These are phyloP conservation scores for Limnephilus marmoratus DNA, from an alignment of 2,888 invertebrate species.

Conservation along the genomic window DNA sequence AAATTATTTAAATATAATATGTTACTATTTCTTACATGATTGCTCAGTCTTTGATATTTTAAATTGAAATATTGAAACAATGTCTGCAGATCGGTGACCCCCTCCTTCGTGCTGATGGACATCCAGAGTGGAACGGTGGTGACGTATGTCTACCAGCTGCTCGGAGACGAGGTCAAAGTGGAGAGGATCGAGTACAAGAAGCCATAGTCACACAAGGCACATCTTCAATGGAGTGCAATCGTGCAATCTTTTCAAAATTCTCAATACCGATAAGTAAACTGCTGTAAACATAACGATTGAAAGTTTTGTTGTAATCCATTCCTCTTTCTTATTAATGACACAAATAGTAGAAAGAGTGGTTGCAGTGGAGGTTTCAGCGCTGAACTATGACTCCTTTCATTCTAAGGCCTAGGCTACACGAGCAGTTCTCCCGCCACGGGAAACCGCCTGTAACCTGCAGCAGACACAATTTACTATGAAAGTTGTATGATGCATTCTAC, in stretches of 20 bases:
- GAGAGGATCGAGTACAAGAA: constrained; percentile 98
- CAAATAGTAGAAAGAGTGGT: background rate
- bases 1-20: no score
- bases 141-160: constrained; percentile 98
- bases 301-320: background rate
- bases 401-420: no score
- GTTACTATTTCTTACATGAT: background rate
- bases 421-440: no score
- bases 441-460: no score
- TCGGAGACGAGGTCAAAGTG: constrained; percentile 99
- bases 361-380: background rate
- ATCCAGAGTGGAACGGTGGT: constrained; percentile 98
- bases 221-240: background rate
- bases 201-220: constrained; percentile 76
- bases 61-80: no score
- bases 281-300: background rate
- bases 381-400: background rate
- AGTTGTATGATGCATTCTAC: no score
- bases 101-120: constrained; percentile 99
- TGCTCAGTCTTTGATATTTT: background rate
- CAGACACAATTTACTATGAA: no score
- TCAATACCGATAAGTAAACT: background rate
- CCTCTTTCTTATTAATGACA: background rate
- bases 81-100: constrained; percentile 85
- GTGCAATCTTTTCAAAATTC: background rate